Percentiles rank a stretch among this genome's conserved stretches.
Conservation (phyloP, 2,888 invertebrate genomes). For the Parnassius mnemosyne region DNA sequence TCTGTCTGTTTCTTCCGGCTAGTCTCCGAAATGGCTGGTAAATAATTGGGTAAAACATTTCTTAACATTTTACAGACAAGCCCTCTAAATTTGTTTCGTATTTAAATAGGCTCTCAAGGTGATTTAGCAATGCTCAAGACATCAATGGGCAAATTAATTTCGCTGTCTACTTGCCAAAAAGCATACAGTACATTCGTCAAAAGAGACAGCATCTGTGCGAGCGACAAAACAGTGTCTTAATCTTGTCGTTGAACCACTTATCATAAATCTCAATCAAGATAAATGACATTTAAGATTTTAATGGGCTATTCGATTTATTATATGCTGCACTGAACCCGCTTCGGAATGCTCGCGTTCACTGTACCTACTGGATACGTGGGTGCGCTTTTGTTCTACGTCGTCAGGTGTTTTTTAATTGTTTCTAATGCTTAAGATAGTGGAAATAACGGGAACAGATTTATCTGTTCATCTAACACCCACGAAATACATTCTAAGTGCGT, state of each 20-base stretch:
- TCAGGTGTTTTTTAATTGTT: slow-evolving; percentile 29
- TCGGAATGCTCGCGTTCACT: slow-evolving; percentile 40
- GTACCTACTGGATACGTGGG: slow-evolving; percentile 26
- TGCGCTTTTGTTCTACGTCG: slow-evolving; percentile 21
- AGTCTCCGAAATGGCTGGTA: too few relatives aligned
- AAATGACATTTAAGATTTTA: slow-evolving; percentile 72
- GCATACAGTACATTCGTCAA: slow-evolving; percentile 21
- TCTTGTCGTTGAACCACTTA: slow-evolving; percentile 59
- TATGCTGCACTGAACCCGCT: slow-evolving; percentile 48
- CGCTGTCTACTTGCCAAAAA: slow-evolving; percentile 25
- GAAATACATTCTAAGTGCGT: slow-evolving; percentile 1
- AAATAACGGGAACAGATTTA: slow-evolving; percentile 7
- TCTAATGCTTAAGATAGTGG: slow-evolving; percentile 16
- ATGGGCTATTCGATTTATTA: slow-evolving; percentile 70
- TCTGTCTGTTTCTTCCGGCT: too few relatives aligned
- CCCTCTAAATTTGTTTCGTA: slow-evolving; percentile 15
- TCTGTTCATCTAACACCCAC: slow-evolving; percentile 15
- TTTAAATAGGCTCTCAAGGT: slow-evolving; percentile 14
- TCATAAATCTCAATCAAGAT: slow-evolving; percentile 77
- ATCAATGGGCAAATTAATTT: slow-evolving; percentile 26
- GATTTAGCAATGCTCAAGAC: slow-evolving; percentile 11
- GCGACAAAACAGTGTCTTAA: slow-evolving; percentile 56
- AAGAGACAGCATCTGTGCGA: slow-evolving; percentile 20
- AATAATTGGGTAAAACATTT: slow-evolving; percentile 7
- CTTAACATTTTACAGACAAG: slow-evolving; percentile 15